Percentiles rank a stretch among this genome's conserved stretches.
phyloP scores from a whole-genome alignment of 1,140 invertebrate genomes.

The Nautilus pompilius region DNA sequence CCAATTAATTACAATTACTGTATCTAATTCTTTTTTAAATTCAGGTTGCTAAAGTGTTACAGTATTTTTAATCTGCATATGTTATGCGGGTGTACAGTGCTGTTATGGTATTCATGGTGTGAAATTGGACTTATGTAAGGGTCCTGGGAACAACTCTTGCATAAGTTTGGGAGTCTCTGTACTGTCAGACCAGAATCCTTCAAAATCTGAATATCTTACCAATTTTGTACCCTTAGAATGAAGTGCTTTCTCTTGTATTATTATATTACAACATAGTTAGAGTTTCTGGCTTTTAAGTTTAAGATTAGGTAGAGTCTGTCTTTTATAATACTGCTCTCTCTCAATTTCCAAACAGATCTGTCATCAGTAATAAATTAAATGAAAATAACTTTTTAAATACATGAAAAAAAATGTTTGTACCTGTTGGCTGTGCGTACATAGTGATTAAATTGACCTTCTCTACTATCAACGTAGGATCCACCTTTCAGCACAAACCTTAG shows the following conservation, averaged over 20 bases:
- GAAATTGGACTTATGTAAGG: too few species aligned
- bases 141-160: too few species aligned
- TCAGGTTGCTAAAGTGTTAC: too few species aligned
- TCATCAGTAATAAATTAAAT: background rate
- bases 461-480: slow-evolving; percentile 31
- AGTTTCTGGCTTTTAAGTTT: background rate
- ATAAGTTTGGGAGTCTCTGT: too few species aligned
- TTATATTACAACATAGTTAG: background rate
- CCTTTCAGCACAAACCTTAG: slow-evolving; percentile 31
- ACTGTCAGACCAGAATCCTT: too few species aligned
- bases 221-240: too few species aligned
- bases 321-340: background rate
- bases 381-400: background rate
- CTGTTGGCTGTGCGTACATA: slow-evolving; percentile 27
- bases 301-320: background rate
- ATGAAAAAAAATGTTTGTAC: slow-evolving; percentile 7
- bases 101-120: too few species aligned
- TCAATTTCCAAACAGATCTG: background rate
- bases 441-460: slow-evolving; percentile 21
- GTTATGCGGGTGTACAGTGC: too few species aligned
- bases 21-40: too few species aligned
- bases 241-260: background rate
- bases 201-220: too few species aligned
- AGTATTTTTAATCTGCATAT: too few species aligned
- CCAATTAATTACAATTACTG: too few species aligned